Base-by-base conservation (phyloP, 1,140 invertebrate species). In the Tetramorium alpestre region DNA sequence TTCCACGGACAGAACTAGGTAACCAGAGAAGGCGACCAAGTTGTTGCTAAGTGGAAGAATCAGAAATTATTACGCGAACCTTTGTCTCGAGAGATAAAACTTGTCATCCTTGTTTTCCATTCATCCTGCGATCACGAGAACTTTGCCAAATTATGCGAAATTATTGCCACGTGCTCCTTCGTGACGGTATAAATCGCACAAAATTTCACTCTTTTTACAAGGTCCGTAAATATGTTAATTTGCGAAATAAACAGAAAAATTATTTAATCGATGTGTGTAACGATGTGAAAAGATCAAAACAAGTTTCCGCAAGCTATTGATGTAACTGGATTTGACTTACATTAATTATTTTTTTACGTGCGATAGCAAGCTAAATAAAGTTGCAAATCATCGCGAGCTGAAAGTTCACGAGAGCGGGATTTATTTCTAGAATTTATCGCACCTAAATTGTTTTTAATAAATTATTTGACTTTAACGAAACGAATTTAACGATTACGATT, bases 201-300 rank as follows among this genome's bases (percentile, higher is more conserved):
- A 87, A 87, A 87, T 87, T 67, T 69, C 82, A 96, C 97, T 97
- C 96, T 13, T 47, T 13, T 47, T 44, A 44, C 1, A 4, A 2
- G 33, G 25, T 70, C 7, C 51, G 44, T 70, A 70, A 49, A 73
- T 22, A 38, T 33, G 25, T 22, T 65, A 41, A 67, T 22, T 67
- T 2, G 18, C 10, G n/a, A 44, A 67, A 67, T 0, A 10, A 65
- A 3, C 3, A 67, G 16, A 67, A 44, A 67, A 47, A 47, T 67
- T 67, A 44, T 4, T 22, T 22, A 67, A 67, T 67, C 38, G 44
- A 38, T 18, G 13, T 18, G 13, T 44, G 38, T 10, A 67, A 67
- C 64, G 1, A 67, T 22, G n/a, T 44, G 11, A 22, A 67, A 11
- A 22, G 41, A 22, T 44, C n/a, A 1, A 67, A 44, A 67, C 4